A percentile compares a stretch with the other conserved stretches of the same genome.
phyloP scores from a whole-genome alignment of 2,888 invertebrate genomes.

The Rotaria sp. region DNA sequence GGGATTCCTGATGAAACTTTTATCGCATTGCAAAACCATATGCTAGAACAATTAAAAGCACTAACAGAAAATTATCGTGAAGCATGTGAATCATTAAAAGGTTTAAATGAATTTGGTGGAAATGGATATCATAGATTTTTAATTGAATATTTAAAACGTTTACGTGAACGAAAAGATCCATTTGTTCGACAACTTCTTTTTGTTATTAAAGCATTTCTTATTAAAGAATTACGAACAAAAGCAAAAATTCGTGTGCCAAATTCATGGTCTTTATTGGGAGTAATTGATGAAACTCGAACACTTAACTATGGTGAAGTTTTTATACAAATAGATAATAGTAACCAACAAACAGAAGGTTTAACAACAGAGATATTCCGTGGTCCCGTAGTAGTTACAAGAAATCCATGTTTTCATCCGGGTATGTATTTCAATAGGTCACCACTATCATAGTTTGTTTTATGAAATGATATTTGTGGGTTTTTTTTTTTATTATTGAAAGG shows the following conservation, averaged over 20 bases:
- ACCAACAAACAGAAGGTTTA: background rate
- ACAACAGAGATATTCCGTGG: background rate
- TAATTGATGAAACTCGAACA: background rate
- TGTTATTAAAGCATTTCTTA: background rate
- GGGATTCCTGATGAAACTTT: background rate
- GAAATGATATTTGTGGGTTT: too few species aligned
- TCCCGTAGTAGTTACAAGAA: background rate
- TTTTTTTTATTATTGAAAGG: background rate
- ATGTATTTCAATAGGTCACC: too few species aligned
- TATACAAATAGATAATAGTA: background rate
- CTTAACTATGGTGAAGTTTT: background rate
- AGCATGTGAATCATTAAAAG: background rate
- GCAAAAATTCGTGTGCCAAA: background rate
- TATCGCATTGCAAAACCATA: background rate
- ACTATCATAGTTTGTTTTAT: too few species aligned
- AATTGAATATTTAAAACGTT: background rate
- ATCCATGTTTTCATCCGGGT: background rate
- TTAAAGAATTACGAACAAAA: conserved; percentile 16
- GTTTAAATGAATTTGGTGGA: background rate
- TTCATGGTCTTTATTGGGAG: background rate
- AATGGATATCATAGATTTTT: background rate
- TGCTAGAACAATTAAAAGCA: background rate
- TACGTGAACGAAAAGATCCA: background rate
- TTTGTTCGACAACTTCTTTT: background rate
- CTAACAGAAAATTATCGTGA: background rate